These are phyloP conservation scores for Micrasema minimum DNA, from an alignment of 1,140 invertebrate species.

Conservation along the genomic window DNA sequence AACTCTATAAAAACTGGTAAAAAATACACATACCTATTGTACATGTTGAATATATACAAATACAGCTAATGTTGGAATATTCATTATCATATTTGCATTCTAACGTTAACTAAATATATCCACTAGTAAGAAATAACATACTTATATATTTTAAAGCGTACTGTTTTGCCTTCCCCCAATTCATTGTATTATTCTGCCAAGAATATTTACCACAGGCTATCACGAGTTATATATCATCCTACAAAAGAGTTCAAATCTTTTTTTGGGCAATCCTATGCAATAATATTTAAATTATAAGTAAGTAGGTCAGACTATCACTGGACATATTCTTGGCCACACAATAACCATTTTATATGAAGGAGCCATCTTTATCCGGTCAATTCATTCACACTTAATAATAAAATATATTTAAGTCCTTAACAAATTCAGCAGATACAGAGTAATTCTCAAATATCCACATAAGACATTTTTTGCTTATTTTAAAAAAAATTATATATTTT, in stretches of 20 bases:
- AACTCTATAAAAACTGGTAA: conserved; percentile 24
- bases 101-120: conserved; percentile 24
- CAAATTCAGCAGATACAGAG: too few species aligned
- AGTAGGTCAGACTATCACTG: conserved; percentile 5
- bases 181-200: conserved; percentile 37
- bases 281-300: conserved; percentile 6
- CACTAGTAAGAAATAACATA: conserved; percentile 38
- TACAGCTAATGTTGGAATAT: conserved; percentile 22
- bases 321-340: conserved; percentile 6
- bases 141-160: conserved; percentile 62
- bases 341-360: conserved; percentile 19
- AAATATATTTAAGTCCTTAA: too few species aligned
- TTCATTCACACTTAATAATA: conserved; percentile 3
- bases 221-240: background rate
- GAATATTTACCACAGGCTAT: background rate
- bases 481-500: too few species aligned
- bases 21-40: conserved; percentile 18
- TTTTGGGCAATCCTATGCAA: background rate
- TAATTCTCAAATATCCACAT: too few species aligned
- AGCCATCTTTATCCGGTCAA: conserved; percentile 12
- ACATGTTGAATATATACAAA: too few species aligned
- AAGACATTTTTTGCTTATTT: too few species aligned
- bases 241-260: too few species aligned
- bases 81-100: background rate
- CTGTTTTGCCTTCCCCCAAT: conserved; percentile 69